A percentile compares a stretch with the other conserved stretches of the same genome.
These are phyloP conservation scores for Phyllotis vaccarum DNA, from an alignment of 2,797 vertebrate species.

Conservation along the genomic window DNA sequence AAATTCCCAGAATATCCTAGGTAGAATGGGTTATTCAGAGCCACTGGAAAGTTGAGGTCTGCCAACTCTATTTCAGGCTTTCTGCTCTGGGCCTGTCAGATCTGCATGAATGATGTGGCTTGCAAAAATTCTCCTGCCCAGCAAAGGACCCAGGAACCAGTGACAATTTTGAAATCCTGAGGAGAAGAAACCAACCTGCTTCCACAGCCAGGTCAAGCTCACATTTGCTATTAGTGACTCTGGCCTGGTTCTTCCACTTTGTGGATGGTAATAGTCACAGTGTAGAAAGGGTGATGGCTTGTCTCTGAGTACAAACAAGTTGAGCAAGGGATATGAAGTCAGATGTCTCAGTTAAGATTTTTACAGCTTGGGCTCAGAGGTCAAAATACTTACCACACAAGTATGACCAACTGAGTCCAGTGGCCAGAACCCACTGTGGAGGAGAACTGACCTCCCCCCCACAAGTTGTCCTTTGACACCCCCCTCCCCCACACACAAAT, in stretches of 20 bases:
- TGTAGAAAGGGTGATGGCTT: neutral
- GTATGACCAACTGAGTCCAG: neutral
- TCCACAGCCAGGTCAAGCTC: neutral
- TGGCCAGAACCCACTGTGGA: neutral
- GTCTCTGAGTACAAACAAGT: neutral
- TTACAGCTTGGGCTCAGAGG: neutral
- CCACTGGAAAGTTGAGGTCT: conserved; percentile 29
- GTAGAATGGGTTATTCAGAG: conserved; percentile 64
- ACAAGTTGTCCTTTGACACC: neutral
- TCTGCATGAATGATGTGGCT: conserved; percentile 42
- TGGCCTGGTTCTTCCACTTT: neutral
- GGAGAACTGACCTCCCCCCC: neutral
- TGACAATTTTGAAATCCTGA: conserved; percentile 11
- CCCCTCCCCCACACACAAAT: neutral
- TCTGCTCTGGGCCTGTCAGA: conserved; percentile 30
- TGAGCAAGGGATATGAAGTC: neutral
- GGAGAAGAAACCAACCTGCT: neutral
- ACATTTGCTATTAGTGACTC: neutral
- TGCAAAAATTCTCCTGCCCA: conserved; percentile 39
- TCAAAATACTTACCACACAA: neutral
- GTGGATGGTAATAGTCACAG: neutral
- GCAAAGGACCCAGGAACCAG: neutral
- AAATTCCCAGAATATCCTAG: conserved; percentile 67
- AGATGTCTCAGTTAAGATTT: neutral
- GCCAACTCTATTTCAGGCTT: conserved; percentile 75